Base-by-base conservation (phyloP, 2,888 invertebrate species). In the Metellina segmentata region DNA sequence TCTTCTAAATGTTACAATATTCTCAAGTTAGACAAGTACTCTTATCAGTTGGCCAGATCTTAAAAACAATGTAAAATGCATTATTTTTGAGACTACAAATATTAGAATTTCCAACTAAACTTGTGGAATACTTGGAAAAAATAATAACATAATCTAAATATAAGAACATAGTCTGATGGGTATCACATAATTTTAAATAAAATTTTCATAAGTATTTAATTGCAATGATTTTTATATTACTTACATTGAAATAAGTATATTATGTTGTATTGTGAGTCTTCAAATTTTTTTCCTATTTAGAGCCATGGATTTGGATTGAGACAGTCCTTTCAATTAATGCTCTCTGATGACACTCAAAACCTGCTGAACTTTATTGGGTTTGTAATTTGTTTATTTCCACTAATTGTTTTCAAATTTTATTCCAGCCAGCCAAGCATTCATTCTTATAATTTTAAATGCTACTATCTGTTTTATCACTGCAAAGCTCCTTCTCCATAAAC, bases 251-350 rank as follows among this genome's bases (percentile, higher is more conserved):
- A 34, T 34, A 34, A 34, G 34, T 34, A 34, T 34, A 34, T 34
- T 34, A 34, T 34, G 34, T 34, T 34, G n/a, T n/a, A n/a, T 34
- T 34, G 34, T 2, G 34, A 34, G 34, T 34, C 34, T 34, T 34
- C 34, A 2, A 34, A 34, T 34, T 34, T 61, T 81, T 81, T 70
- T 86, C 77, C 20, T 61, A 13, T 78, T 20, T 11, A 92, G 91
- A 85, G 85, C 8, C 91, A 92, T 92, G 91, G 91, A 51, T 92
- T 92, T 89, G 91, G 91, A 34, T 20, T 81, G 34, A 49, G 91
- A 6, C 91, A 92, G 20, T 75, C 83, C 6, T 92, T 92, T 75
- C 91, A 85, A 19, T 11, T 89, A n/a, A 75, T 85, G 70, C 8
- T 81, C n/a, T 75, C 85, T 8, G 87, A 92, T 75, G 88, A 81